A percentile compares a stretch with the other conserved stretches of the same genome.
These are phyloP conservation scores for Carassius carassius DNA, from an alignment of 2,113 vertebrate species.

Conservation along the genomic window DNA sequence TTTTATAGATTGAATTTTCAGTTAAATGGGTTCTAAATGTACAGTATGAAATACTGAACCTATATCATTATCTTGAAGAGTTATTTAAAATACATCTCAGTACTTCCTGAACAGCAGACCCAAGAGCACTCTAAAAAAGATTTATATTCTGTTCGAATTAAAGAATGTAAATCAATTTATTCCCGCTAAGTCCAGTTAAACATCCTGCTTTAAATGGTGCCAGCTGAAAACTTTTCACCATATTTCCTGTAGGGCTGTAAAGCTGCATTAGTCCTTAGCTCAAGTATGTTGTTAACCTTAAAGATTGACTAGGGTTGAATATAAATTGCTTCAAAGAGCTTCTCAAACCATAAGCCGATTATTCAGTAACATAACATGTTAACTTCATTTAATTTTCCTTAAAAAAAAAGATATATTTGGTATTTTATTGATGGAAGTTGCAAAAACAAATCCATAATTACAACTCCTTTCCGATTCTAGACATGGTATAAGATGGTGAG, in stretches of 20 bases:
- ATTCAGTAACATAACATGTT: conserved; percentile 2
- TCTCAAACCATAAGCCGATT: conserved; percentile 15
- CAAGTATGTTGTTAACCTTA: conserved; percentile 18
- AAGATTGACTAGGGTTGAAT: conserved; percentile 16
- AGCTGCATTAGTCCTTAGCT: conserved; percentile 4
- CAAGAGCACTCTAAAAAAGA: neutral
- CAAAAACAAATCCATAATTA: neutral
- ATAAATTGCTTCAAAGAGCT: neutral
- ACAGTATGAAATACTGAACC: neutral
- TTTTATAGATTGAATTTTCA: neutral
- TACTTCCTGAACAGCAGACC: neutral
- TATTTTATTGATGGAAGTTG: neutral
- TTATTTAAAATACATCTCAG: conserved; percentile 4
- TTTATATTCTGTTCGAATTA: neutral
- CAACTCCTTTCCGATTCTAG: neutral
- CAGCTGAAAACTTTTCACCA: conserved; percentile 15
- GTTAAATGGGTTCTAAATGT: neutral
- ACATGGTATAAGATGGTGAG: neutral
- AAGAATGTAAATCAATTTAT: conserved; percentile 25
- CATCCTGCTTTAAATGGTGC: conserved; percentile 1
- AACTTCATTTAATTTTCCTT: neutral
- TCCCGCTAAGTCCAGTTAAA: conserved; percentile 7
- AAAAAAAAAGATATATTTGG: neutral
- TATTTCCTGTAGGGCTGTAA: conserved; percentile 15
- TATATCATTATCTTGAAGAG: neutral